A percentile compares a stretch with the other conserved stretches of the same genome.
These are phyloP conservation scores for Eriosoma lanigerum DNA, from an alignment of 1,140 invertebrate species.

Conservation along the genomic window DNA sequence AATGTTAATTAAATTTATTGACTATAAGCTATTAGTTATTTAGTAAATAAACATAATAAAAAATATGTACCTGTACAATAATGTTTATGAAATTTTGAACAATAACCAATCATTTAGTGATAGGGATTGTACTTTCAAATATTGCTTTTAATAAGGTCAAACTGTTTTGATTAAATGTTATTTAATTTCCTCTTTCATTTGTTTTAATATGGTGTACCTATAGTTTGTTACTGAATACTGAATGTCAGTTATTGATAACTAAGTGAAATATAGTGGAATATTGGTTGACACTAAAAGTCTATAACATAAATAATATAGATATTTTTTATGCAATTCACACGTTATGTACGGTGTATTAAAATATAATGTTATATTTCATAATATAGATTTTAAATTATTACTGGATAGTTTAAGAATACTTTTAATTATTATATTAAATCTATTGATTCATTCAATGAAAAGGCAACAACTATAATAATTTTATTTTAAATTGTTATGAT, in stretches of 20 bases:
- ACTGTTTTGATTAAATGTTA: conserved; percentile 9
- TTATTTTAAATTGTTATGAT: too few relatives aligned
- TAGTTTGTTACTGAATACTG: too few relatives aligned
- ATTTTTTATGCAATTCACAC: not conserved
- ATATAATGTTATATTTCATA: not conserved
- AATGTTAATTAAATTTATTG: too few relatives aligned
- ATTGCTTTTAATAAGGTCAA: conserved; percentile 10
- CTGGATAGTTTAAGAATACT: not conserved
- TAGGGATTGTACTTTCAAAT: conserved; percentile 21
- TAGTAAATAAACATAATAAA: too few relatives aligned
- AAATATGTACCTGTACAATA: too few relatives aligned
- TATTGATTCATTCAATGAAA: too few relatives aligned
- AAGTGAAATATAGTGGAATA: not conserved
- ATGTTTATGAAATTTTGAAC: not conserved
- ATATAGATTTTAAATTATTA: not conserved
- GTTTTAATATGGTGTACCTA: too few relatives aligned
- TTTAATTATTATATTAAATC: not conserved
- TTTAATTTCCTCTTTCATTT: conserved; percentile 23
- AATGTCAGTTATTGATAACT: too few relatives aligned
- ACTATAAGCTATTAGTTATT: too few relatives aligned
- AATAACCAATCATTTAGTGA: not conserved
- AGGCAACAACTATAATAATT: too few relatives aligned
- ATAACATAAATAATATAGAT: too few relatives aligned
- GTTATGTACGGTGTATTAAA: not conserved
- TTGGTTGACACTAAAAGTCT: not conserved